Base-by-base conservation (phyloP, 2,888 invertebrate genomes). In the Parelbella ahira region DNA sequence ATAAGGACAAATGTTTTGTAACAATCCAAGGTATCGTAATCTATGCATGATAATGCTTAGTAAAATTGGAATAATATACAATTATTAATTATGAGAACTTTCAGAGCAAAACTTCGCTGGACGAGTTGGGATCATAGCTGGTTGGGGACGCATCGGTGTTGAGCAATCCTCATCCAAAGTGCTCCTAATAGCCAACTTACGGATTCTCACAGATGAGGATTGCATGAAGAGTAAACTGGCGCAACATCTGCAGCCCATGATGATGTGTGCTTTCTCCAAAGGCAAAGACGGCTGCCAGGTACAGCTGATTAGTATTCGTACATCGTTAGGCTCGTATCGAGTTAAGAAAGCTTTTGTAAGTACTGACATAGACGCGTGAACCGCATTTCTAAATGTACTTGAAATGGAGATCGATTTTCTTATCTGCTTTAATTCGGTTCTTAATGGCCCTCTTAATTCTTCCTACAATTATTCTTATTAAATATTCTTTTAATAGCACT, bases 241-340 rank as follows among this genome's bases (percentile, higher is more conserved):
- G 39, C 67, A 82, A 51, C 88, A 89, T 57, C 58, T 90, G 4
- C 80, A 83, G 18, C 71, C 83, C 2, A 83, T 86, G 2, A 89
- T 90, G 88, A 74, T 90, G 86, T 93, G 93, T 63, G 92, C 92
- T 50, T 88, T 81, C 66, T 69, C 81, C 44, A 80, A 90, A 68
- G 73, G 89, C 47, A 89, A 86, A 36, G 92, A 92, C 57, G 89
- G 91, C 0, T 92, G 92, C 58, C 91, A 91, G 88, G 91, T 91
- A 48, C 2, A 3, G 32, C 20, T 20, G 15, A 23, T 38, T 23
- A 12, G 29, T 11, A 28, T 37, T 37, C 20, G 28, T 10, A 29
- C 5, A 20, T n/a, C 21, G 37, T 36, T 25, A 36, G 11, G 37
- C n/a, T 20, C 21, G n/a, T 27, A 20, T 37, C 27, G 9, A 20